These are phyloP conservation scores for Agrotis segetum DNA, from an alignment of 2,888 invertebrate genomes.

Conservation along the genomic window DNA sequence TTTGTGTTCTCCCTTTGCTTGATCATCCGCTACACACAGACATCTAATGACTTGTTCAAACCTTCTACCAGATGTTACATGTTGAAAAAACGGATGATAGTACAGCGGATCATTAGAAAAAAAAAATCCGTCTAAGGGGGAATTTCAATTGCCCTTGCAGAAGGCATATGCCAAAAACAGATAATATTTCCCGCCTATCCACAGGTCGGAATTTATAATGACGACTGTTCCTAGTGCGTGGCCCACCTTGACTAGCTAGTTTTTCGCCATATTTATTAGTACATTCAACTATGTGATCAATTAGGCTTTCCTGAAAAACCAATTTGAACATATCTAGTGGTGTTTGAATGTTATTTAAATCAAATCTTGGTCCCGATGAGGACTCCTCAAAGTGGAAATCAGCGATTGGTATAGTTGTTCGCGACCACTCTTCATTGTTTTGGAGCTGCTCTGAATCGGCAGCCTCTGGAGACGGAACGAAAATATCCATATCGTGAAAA, in stretches of 20 bases:
- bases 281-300: constrained; percentile 10
- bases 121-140: background rate
- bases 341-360: constrained; percentile 4
- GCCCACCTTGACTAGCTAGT: background rate
- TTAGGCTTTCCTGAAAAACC: constrained; percentile 11
- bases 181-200: constrained; percentile 9
- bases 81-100: constrained; percentile 8
- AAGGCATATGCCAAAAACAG: constrained; percentile 48
- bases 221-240: background rate
- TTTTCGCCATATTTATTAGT: constrained; percentile 3
- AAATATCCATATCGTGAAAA: constrained; percentile 10
- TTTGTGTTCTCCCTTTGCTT: constrained; percentile 53
- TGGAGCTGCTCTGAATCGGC: constrained; percentile 16
- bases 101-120: background rate
- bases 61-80: constrained; percentile 39
- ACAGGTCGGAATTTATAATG: background rate
- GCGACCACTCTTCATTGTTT: constrained; percentile 26
- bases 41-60: constrained; percentile 60
- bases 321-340: constrained; percentile 6
- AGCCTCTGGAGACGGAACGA: constrained; percentile 8
- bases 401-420: constrained; percentile 17
- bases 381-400: constrained; percentile 20
- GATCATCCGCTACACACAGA: constrained; percentile 55
- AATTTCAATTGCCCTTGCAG: constrained; percentile 14
- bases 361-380: constrained; percentile 14